Percentiles rank a stretch among this genome's conserved stretches.
phyloP scores from a whole-genome alignment of 1,140 invertebrate species.

The Diorhabda carinulata region DNA sequence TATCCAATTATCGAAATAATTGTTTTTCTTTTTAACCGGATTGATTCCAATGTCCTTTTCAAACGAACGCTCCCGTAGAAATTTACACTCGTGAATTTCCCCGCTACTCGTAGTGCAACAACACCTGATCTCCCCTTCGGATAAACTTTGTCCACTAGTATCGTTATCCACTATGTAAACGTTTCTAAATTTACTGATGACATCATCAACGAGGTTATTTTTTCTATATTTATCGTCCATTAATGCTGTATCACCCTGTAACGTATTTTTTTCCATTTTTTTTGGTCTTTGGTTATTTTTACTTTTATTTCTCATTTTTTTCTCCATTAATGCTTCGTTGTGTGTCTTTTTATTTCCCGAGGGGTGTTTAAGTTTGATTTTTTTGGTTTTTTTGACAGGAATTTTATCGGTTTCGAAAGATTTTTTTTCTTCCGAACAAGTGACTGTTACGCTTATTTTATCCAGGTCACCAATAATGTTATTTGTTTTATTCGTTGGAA shows the following conservation, averaged over 20 bases:
- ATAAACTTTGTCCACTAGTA: constrained; percentile 27
- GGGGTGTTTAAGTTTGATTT: too few species aligned
- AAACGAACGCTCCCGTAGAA: constrained; percentile 9
- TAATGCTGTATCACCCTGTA: constrained; percentile 14
- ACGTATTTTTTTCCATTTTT: constrained; percentile 28
- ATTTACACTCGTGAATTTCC: constrained; percentile 30
- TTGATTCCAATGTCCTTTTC: constrained; percentile 12
- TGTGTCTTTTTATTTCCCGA: too few species aligned
- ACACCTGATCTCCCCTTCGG: constrained; percentile 40
- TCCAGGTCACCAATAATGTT: too few species aligned
- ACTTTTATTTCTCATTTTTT: neutral
- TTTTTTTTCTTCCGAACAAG: neutral
- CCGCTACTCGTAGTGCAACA: constrained; percentile 38
- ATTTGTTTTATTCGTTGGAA: too few species aligned
- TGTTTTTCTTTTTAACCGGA: constrained; percentile 22
- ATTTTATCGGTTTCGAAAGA: neutral
- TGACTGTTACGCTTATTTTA: neutral
- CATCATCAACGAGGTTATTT: neutral
- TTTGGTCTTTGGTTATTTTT: constrained; percentile 22
- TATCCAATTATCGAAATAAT: constrained; percentile 37
- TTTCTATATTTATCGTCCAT: constrained; percentile 6
- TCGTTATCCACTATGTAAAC: constrained; percentile 21
- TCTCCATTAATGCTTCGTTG: neutral
- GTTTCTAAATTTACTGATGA: neutral
- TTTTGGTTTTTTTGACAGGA: too few species aligned